A percentile compares a stretch with the other conserved stretches of the same genome.
Conservation (phyloP, 2,888 invertebrate genomes). For the Apantesis nais region DNA sequence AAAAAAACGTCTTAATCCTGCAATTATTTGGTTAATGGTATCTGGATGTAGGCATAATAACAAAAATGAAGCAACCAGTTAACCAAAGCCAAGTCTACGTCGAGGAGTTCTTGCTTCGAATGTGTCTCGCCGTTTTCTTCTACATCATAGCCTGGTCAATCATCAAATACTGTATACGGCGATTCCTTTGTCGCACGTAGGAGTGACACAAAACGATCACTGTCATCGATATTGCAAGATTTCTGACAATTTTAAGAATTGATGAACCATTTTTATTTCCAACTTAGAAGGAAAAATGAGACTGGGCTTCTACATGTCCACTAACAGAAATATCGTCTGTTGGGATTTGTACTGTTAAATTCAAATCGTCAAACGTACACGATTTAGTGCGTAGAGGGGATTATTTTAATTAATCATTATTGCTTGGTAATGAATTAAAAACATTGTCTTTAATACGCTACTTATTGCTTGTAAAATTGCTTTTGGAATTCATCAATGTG, state of each 20-base stretch:
- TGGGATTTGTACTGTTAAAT: background rate
- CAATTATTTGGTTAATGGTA: slow-evolving; percentile 64
- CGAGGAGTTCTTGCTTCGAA: slow-evolving; percentile 53
- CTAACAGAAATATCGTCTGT: background rate
- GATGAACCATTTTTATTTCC: background rate
- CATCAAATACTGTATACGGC: slow-evolving; percentile 18
- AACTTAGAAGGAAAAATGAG: too few relatives aligned
- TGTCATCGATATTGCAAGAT: background rate
- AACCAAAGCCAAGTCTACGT: background rate
- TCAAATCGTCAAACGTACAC: too few relatives aligned
- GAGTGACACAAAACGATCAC: background rate
- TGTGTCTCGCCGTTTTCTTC: slow-evolving; percentile 56
- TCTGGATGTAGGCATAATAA: slow-evolving; percentile 56
- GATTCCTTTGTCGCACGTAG: slow-evolving; percentile 1
- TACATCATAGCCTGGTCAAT: slow-evolving; percentile 55
- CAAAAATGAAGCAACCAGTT: background rate
- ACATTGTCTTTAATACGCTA: too few relatives aligned
- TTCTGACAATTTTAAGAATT: background rate
- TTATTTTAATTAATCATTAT: background rate
- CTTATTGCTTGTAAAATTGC: too few relatives aligned
- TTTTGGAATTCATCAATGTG: too few relatives aligned
- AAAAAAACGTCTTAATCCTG: slow-evolving; percentile 47
- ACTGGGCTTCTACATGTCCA: too few relatives aligned
- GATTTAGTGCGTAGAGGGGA: background rate
- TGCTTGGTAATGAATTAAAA: too few relatives aligned